Base-by-base conservation (phyloP, 2,113 vertebrate species). In the Toxostoma redivivum region DNA sequence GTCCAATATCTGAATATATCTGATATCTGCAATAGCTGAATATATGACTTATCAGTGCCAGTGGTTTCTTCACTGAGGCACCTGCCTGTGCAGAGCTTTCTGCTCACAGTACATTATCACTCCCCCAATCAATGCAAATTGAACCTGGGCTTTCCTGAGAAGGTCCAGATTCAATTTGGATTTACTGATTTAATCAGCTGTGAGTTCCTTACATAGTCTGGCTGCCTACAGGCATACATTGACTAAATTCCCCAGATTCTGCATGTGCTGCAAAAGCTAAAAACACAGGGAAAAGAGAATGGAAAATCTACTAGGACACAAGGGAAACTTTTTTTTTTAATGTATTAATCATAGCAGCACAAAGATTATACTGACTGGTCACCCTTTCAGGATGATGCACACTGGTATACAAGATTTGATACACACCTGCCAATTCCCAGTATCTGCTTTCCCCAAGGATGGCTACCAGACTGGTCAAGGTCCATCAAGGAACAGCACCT, bases 161-260 rank as follows among this genome's bases (percentile, higher is more conserved):
- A 54, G 28, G n/a, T 73, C 66, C 45, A 86, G 82, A 83, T 81
- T 92, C 76, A 77, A 86, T 92, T 79, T 93, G 88, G n/a, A 83
- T 86, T 88, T 86, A 33, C 64, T 78, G 54, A 86, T 88, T 72
- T 82, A 61, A 88, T 80, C 78, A 72, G 53, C 40, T 79, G 48
- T 80, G 71, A 85, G 66, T 48, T 93, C 73, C 50, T 58, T 62
- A 86, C 44, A 30, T 12, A 35, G 54, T 7, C 71, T 69, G 37
- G 11, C 66, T 17, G 40, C 74, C 67, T 54, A 40, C n/a, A 86
- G 78, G 86, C 76, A 62, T 6, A 27, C 18, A 60, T 45, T 84
- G 70, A 82, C 15, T 30, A 37, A 37, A 40, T 44, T 62, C 70
- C 66, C 17, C 25, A 76, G 62, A 73, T 86, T 48, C 71, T 82